These are phyloP conservation scores for Spilarctia lutea DNA, from an alignment of 2,888 invertebrate genomes.

Conservation along the genomic window DNA sequence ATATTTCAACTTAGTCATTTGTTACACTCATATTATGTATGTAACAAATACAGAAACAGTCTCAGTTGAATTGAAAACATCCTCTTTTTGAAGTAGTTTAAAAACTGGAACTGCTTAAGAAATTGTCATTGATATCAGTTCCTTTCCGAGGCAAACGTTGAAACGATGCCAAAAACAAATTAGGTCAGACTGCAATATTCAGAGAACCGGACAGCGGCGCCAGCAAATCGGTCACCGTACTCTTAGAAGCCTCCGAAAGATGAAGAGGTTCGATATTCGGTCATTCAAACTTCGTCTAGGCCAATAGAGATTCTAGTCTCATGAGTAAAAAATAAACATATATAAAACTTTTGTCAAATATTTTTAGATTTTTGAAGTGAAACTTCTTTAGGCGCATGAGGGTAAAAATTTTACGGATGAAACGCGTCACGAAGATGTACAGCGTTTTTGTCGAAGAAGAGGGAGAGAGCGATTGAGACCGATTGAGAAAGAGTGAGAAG, in stretches of 20 bases:
- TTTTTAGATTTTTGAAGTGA: too few species aligned
- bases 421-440: too few species aligned
- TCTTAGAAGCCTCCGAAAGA: background rate
- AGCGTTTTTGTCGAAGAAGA: too few species aligned
- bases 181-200: conserved; percentile 1
- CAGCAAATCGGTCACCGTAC: background rate
- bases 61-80: background rate
- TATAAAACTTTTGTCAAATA: background rate
- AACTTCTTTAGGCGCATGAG: too few species aligned
- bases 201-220: background rate
- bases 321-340: too few species aligned
- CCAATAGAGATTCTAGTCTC: background rate
- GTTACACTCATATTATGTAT: too few species aligned
- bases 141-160: conserved; percentile 1
- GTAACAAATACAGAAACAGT: background rate
- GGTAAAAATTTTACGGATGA: too few species aligned
- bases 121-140: background rate
- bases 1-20: too few species aligned
- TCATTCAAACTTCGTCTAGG: background rate
- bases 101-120: background rate
- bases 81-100: background rate
- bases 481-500: too few species aligned
- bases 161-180: conserved; percentile 9
- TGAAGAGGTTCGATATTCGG: background rate
- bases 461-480: too few species aligned